These are phyloP conservation scores for Caenorhabditis drosophilae DNA, from an alignment of 2,888 invertebrate genomes.

Conservation along the genomic window DNA sequence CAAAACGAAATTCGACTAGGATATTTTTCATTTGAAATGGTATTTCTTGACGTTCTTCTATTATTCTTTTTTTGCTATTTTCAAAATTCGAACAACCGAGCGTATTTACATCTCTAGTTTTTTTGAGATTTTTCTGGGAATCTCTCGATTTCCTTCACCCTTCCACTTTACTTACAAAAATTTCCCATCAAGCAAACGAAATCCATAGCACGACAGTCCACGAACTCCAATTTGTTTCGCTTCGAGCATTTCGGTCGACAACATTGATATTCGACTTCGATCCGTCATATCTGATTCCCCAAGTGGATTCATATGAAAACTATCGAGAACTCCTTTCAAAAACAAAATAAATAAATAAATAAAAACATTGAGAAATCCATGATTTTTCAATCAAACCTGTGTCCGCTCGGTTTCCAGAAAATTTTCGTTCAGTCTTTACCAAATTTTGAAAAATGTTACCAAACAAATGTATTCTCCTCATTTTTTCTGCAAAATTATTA, in stretches of 20 bases:
- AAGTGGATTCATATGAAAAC: slow-evolving; percentile 53
- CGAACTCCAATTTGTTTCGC: slow-evolving; percentile 58
- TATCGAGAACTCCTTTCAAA: slow-evolving; percentile 47
- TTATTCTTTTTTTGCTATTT: too few relatives aligned
- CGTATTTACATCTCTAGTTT: too few relatives aligned
- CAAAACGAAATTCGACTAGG: too few relatives aligned
- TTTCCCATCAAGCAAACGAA: slow-evolving; percentile 60
- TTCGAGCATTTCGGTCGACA: slow-evolving; percentile 61
- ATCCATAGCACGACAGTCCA: slow-evolving; percentile 62
- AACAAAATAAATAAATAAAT: neutral
- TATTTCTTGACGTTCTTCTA: too few relatives aligned
- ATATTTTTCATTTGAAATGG: too few relatives aligned
- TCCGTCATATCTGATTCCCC: slow-evolving; percentile 60
- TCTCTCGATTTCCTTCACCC: too few relatives aligned
- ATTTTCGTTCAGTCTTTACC: neutral
- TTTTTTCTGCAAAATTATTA: slow-evolving; percentile 11
- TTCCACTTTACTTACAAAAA: slow-evolving; percentile 61
- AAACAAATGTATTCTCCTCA: neutral
- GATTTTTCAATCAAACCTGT: slow-evolving; percentile 13
- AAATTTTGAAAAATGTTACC: neutral
- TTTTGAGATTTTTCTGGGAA: too few relatives aligned
- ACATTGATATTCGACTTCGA: slow-evolving; percentile 56
- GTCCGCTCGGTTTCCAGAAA: slow-evolving; percentile 16
- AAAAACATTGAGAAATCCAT: neutral
- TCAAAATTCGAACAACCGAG: too few relatives aligned